Percentiles rank a stretch among this genome's conserved stretches.
Evolutionary conservation across 2,888 invertebrate species (phyloP).

Genomic region (Camptogramma bilineatum): DNA sequence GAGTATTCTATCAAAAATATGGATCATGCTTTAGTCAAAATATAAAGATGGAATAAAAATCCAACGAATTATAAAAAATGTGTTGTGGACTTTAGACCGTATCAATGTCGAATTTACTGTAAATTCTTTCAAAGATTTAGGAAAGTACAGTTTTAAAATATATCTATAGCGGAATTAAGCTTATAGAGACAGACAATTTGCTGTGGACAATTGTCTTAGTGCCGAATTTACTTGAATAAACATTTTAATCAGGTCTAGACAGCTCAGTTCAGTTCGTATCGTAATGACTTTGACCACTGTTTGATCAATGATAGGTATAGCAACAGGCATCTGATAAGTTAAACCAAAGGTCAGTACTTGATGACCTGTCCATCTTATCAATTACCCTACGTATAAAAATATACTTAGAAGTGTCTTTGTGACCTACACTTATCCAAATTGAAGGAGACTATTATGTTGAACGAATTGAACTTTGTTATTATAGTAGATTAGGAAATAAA

Average conservation of each 20-base stretch:
- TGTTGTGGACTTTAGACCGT: too few species aligned
- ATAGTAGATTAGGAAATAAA: neutral
- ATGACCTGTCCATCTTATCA: constrained; percentile 6
- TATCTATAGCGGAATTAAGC: too few species aligned
- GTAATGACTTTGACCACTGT: constrained; percentile 19
- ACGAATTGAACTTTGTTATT: too few species aligned
- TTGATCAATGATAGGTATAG: constrained; percentile 18
- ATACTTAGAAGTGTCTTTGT: neutral
- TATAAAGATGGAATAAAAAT: too few species aligned
- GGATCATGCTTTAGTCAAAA: neutral
- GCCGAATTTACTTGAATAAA: neutral
- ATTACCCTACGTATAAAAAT: constrained; percentile 2
- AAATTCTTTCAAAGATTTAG: too few species aligned
- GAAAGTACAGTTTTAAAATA: too few species aligned
- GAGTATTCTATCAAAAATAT: neutral
- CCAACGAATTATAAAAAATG: too few species aligned
- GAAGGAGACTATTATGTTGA: neutral
- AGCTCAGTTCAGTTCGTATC: neutral
- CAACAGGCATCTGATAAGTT: constrained; percentile 16
- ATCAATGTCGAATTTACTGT: too few species aligned
- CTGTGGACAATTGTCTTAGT: too few species aligned
- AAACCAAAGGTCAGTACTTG: constrained; percentile 12
- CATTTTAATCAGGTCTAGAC: neutral
- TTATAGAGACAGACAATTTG: too few species aligned
- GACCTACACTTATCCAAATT: neutral